phyloP scores from a whole-genome alignment of 1,140 invertebrate species.

The Pseudachorutes palmiensis region DNA sequence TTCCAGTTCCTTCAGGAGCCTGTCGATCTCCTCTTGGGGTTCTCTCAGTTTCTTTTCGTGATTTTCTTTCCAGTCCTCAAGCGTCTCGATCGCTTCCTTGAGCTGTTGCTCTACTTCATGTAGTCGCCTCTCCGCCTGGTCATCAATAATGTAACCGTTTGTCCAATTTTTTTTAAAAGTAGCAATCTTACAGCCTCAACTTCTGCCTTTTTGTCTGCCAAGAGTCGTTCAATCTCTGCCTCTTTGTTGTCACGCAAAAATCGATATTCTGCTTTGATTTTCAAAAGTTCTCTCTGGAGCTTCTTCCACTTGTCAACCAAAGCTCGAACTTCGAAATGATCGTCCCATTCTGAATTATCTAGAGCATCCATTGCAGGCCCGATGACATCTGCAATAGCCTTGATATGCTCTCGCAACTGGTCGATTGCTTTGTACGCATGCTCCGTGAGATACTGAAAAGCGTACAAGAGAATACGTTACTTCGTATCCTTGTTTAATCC shows the following conservation, averaged over 20 bases:
- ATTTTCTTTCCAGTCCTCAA: slow-evolving; percentile 29
- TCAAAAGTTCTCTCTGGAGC: slow-evolving; percentile 17
- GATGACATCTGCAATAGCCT: slow-evolving; percentile 24
- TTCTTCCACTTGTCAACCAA: slow-evolving; percentile 23
- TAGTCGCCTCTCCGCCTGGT: slow-evolving; percentile 22
- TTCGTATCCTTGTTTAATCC: neutral
- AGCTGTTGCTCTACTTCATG: slow-evolving; percentile 21
- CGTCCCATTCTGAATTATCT: slow-evolving; percentile 30
- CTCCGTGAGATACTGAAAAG: slow-evolving; percentile 22
- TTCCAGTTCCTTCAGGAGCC: slow-evolving; percentile 20
- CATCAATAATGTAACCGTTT: neutral
- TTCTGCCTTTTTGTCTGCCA: slow-evolving; percentile 23
- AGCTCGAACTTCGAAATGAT: slow-evolving; percentile 29
- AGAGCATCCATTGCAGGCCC: slow-evolving; percentile 24
- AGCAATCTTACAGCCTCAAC: slow-evolving; percentile 25
- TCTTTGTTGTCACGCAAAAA: slow-evolving; percentile 23
- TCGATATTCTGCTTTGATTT: slow-evolving; percentile 22
- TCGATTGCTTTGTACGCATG: slow-evolving; percentile 15
- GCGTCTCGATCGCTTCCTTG: slow-evolving; percentile 15
- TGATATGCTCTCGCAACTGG: slow-evolving; percentile 22
- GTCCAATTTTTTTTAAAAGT: neutral
- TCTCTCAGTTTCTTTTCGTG: slow-evolving; percentile 18
- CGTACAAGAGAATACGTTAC: neutral
- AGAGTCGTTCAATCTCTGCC: slow-evolving; percentile 26
- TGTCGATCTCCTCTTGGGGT: slow-evolving; percentile 28